phyloP scores from a whole-genome alignment of 2,888 invertebrate species.

The Scaptomyza polygonia region DNA sequence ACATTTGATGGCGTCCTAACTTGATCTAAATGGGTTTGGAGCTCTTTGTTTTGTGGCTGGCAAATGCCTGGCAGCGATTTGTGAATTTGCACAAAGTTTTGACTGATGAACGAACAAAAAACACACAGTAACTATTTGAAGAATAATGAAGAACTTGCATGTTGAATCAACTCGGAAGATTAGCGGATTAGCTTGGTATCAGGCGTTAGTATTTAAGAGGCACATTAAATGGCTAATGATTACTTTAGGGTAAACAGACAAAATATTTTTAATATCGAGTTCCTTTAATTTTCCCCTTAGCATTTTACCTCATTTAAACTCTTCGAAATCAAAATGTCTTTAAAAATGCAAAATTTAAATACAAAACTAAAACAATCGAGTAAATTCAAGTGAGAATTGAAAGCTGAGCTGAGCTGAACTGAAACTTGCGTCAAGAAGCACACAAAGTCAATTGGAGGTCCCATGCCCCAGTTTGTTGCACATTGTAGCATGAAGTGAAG shows the following conservation, averaged over 20 bases:
- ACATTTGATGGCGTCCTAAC: conserved; percentile 42
- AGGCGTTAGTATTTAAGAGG: not conserved
- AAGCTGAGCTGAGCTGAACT: conserved; percentile 13
- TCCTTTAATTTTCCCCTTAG: too few species aligned
- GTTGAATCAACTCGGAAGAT: conserved; percentile 23
- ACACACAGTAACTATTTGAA: not conserved
- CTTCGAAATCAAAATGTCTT: conserved; percentile 13
- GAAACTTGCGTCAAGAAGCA: conserved; percentile 22
- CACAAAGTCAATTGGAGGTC: conserved; percentile 15
- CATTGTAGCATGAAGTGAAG: conserved; percentile 47
- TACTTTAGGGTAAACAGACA: too few species aligned
- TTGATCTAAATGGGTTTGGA: conserved; percentile 49
- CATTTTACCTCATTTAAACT: not conserved
- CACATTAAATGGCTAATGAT: not conserved
- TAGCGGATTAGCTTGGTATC: not conserved
- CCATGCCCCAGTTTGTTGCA: conserved; percentile 36
- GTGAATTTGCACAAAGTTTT: conserved; percentile 45
- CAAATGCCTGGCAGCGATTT: conserved; percentile 59
- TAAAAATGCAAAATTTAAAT: conserved; percentile 54
- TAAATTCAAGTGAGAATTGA: conserved; percentile 52
- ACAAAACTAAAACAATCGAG: conserved; percentile 66
- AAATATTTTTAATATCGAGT: not conserved
- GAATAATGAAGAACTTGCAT: not conserved
- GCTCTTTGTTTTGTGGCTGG: conserved; percentile 51
- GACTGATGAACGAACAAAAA: conserved; percentile 46